Evolutionary conservation across 2,888 invertebrate species (phyloP), one percentile per base, ranked within the genome.

Genomic region (Eupithecia abbreviata): DNA sequence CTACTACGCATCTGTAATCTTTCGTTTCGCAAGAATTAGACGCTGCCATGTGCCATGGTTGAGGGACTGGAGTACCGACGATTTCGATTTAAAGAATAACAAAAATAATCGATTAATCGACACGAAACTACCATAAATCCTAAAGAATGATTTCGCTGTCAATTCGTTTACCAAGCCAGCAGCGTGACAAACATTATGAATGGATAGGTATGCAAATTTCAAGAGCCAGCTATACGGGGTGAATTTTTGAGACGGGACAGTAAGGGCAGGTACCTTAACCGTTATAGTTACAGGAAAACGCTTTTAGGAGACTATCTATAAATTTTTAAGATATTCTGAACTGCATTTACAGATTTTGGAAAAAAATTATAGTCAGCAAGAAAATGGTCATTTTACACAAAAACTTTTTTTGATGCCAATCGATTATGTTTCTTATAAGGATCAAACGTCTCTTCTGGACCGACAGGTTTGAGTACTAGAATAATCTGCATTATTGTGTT

Each of bases 101-200:
- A 6, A n/a, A 74, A 7, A 42, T 68, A 68, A 42, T 68, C 45
- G 45, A 67, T 42, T 42, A 67, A 71, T 58, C 10, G 58, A 13
- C 45, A 47, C 62, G 62, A 62, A 72, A 72, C n/a, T n/a, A n/a
- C 72, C 55, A 75, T 75, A 30, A 30, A 71, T 75, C 75, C 71
- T 2, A 67, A 15, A 9, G 42, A 67, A 67, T 67, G 67, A 71
- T 75, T 75, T 75, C 71, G 30, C 71, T 71, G 75, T 71, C 55
- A 67, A 67, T 67, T 43, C 67, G 45, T n/a, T 66, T 30, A 51
- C 41, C 51, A 43, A 69, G 71, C 43, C 15, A 15, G 55, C 71
- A 71, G 43, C 71, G 67, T 43, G 67, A 66, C 72, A 66, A 13
- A 66, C 41, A 42, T 45, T 43, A 43, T 9, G 18, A 12, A 2